phyloP scores from a whole-genome alignment of 2,797 vertebrate genomes.

The Tadarida brasiliensis region DNA sequence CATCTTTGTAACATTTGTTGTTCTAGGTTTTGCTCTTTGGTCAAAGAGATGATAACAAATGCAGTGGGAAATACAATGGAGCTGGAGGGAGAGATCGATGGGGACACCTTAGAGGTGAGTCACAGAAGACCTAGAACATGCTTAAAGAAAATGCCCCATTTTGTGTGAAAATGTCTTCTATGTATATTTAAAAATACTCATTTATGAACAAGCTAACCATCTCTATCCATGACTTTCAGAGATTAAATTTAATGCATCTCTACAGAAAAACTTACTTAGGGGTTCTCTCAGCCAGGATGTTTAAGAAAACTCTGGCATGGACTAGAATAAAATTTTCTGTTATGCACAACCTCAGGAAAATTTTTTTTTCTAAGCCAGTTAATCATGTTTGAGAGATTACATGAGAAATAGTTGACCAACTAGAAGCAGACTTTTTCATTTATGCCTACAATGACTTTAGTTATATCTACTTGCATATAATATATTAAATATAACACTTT shows the following conservation, averaged over 20 bases:
- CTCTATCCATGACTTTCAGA: not conserved
- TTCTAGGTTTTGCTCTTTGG: slow-evolving; percentile 95
- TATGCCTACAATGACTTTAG: slow-evolving; percentile 41
- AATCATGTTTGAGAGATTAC: slow-evolving; percentile 13
- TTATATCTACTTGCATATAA: not conserved
- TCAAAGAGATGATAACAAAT: slow-evolving; percentile 96
- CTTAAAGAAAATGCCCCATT: slow-evolving; percentile 34
- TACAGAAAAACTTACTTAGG: slow-evolving; percentile 2
- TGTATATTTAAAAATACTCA: slow-evolving; percentile 37
- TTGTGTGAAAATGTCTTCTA: slow-evolving; percentile 45
- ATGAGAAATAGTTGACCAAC: not conserved
- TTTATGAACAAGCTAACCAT: not conserved
- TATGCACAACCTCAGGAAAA: not conserved
- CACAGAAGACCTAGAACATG: not conserved
- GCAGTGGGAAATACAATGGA: slow-evolving; percentile 91
- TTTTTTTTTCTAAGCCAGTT: slow-evolving; percentile 20
- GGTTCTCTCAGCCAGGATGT: slow-evolving; percentile 6
- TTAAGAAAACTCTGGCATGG: slow-evolving; percentile 36
- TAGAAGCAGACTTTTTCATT: slow-evolving; percentile 19
- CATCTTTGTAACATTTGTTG: slow-evolving; percentile 59
- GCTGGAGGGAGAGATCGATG: slow-evolving; percentile 94
- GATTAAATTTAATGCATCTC: not conserved
- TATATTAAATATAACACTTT: slow-evolving; percentile 31
- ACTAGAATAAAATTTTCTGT: slow-evolving; percentile 37
- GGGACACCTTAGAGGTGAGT: slow-evolving; percentile 95